Conservation (phyloP, 1,140 invertebrate species). For the Ylistrum balloti region DNA sequence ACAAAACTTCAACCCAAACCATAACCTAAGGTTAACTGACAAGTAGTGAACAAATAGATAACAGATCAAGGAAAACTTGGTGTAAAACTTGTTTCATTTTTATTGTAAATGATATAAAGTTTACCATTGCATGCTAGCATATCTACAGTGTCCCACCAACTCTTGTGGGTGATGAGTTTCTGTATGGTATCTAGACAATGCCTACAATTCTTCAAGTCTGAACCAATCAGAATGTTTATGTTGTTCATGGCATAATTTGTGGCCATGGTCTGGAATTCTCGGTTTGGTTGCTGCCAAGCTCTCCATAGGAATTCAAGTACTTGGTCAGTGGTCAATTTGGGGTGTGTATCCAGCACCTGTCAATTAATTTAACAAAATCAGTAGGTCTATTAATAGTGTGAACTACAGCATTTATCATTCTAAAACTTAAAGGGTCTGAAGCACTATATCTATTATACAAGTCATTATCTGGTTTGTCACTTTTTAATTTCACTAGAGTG, state of each 20-base stretch:
- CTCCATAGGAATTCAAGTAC: conserved; percentile 43
- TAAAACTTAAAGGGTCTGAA: too few species aligned
- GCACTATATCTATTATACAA: too few species aligned
- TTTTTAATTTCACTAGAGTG: too few species aligned
- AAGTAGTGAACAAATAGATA: too few species aligned
- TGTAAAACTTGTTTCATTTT: too few species aligned
- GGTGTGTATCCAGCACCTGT: conserved; percentile 51
- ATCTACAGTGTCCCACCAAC: conserved; percentile 67
- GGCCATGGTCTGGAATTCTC: conserved; percentile 60
- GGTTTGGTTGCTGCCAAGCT: conserved; percentile 56
- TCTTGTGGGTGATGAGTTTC: conserved; percentile 52
- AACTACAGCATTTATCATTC: too few species aligned
- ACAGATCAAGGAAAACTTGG: too few species aligned
- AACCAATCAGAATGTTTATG: background rate
- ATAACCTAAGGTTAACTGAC: too few species aligned
- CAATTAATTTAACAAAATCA: background rate
- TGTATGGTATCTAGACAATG: conserved; percentile 53
- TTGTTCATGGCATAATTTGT: conserved; percentile 46
- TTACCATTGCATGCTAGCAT: conserved; percentile 57
- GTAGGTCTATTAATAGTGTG: too few species aligned
- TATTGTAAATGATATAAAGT: too few species aligned
- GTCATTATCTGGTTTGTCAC: too few species aligned
- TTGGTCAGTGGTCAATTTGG: conserved; percentile 42
- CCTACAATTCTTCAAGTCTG: conserved; percentile 20
- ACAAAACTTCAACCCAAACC: too few species aligned